Base-by-base conservation (phyloP, 2,797 vertebrate species). In the Peromyscus aztecus region DNA sequence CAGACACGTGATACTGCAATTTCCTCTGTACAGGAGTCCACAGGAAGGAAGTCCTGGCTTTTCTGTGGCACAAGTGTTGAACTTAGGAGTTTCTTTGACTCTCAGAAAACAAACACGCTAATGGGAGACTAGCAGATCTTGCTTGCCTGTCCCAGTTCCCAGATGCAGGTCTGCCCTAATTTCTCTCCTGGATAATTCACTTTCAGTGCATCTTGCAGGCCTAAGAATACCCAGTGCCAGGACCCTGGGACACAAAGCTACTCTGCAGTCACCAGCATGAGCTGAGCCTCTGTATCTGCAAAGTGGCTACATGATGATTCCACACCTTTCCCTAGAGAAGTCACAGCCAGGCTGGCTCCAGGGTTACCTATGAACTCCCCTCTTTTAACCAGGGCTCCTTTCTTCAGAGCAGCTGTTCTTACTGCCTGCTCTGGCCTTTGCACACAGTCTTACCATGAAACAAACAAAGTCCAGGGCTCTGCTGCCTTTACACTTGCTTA, bases 321-420 rank as follows among this genome's bases (percentile, higher is more conserved):
- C 12, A 3, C 21, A 76, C 11, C 12, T 12, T 69, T 90, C 76
- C 65, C 83, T 24, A 69, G 76, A 67, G 88, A 90, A 85, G 52
- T 8, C 9, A 31, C 34, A 34, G 8, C 8, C 11, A 7, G 10
- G 24, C 1, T 0, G 65, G 65, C 40, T 93, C 76, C 31, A 17
- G 46, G 31, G 67, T 96, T 90, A 67, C 95, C 95, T 84, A 76
- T 40, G 84, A 12, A 16, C 84, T 71, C 46, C 23, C 65, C 23
- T 55, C 65, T 71, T 19, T 21, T 65, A 52, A 6, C 24, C 43
- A 77, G 80, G 84, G 40, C 49, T 92, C 34, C 49, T 55, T 24
- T 81, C 65, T 31, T n/a, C 88, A 52, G 31, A 90, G 37, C 90
- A 90, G 92, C 92, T 94, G 95, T 52, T 88, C 27, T 40, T 81